A percentile compares a stretch with the other conserved stretches of the same genome.
phyloP scores from a whole-genome alignment of 2,888 invertebrate species.

The Aproaerema taeniolella region DNA sequence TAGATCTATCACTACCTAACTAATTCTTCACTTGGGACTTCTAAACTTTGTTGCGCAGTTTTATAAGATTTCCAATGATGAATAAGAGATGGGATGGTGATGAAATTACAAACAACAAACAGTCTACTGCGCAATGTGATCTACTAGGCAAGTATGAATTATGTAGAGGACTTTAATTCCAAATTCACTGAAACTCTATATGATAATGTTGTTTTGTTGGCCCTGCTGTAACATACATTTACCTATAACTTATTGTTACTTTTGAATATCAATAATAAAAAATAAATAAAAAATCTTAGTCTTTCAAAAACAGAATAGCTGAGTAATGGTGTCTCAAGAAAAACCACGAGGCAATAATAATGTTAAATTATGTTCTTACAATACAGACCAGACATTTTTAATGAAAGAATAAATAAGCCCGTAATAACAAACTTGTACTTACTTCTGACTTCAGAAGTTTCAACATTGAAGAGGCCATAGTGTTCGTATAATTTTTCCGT shows the following conservation, averaged over 20 bases:
- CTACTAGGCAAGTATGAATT: constrained; percentile 37
- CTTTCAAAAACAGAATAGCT: too few relatives aligned
- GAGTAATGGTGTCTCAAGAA: too few relatives aligned
- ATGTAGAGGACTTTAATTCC: constrained; percentile 48
- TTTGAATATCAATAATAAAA: too few relatives aligned
- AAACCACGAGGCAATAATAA: too few relatives aligned
- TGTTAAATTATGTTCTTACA: too few relatives aligned
- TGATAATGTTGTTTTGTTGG: too few relatives aligned
- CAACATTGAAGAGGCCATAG: constrained; percentile 62
- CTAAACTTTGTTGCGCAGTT: constrained; percentile 13
- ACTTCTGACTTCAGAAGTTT: constrained; percentile 66
- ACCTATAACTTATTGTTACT: too few relatives aligned
- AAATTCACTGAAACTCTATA: constrained; percentile 27
- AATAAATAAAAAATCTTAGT: too few relatives aligned
- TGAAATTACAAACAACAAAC: constrained; percentile 34
- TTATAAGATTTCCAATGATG: constrained; percentile 28
- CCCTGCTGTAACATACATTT: too few relatives aligned
- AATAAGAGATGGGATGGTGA: constrained; percentile 36
- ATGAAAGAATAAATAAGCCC: not conserved
- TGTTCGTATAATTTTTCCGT: constrained; percentile 5
- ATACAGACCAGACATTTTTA: too few relatives aligned
- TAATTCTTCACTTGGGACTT: too few relatives aligned
- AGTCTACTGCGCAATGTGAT: constrained; percentile 44
- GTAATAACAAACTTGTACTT: constrained; percentile 33
- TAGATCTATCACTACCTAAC: too few relatives aligned